Evolutionary conservation across 64 coral and sea anemone genomes (phyloP).

Genomic region (Cladopsammia gracilis): DNA sequence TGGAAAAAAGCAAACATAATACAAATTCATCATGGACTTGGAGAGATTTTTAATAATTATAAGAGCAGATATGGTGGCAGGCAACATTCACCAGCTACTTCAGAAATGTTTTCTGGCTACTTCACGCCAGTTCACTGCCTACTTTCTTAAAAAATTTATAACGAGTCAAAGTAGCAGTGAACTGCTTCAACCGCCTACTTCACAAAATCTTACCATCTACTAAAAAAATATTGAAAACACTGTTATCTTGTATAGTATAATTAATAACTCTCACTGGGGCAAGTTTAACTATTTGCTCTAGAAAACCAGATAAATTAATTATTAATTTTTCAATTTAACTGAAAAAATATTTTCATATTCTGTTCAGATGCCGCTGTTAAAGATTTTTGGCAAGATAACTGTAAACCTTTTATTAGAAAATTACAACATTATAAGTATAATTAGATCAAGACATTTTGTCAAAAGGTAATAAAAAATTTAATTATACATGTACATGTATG

Average conservation of each 20-base stretch:
- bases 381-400: too few relatives aligned
- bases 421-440: background rate
- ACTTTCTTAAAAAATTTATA: background rate
- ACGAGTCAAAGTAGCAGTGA: too few relatives aligned
- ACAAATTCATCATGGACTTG: background rate
- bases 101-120: background rate
- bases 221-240: constrained; percentile 1
- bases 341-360: background rate
- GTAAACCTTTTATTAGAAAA: too few relatives aligned
- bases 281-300: background rate
- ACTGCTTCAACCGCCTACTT: background rate
- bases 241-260: background rate
- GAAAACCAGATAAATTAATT: background rate
- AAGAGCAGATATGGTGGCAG: background rate
- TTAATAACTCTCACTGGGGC: background rate
- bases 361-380: too few relatives aligned
- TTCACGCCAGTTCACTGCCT: background rate
- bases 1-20: background rate
- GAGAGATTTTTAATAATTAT: background rate
- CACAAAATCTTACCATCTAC: background rate
- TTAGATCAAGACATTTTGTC: background rate
- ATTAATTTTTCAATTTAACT: background rate
- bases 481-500: too few relatives aligned
- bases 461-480: constrained; percentile 2
- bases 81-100: background rate